Percentiles rank a stretch among this genome's conserved stretches.
Evolutionary conservation across 2,797 vertebrate species (phyloP).

Genomic region (Petrocephalus sullivani): DNA sequence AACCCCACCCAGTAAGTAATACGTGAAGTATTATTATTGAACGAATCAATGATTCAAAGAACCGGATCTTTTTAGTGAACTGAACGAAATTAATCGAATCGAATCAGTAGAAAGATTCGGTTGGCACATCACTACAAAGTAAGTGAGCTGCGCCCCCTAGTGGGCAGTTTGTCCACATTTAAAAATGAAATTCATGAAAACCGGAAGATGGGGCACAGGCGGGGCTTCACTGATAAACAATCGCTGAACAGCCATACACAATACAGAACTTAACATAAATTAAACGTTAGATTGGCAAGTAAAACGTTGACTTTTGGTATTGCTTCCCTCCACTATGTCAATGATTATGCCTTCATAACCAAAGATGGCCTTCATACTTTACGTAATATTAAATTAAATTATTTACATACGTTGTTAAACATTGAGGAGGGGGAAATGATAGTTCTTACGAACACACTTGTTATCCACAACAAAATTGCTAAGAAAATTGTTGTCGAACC

Average conservation of each 20-base stretch:
- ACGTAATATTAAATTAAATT: background rate
- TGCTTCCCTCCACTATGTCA: background rate
- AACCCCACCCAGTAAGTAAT: too few species aligned
- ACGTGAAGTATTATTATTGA: background rate
- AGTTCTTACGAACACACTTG: background rate
- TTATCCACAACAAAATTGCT: background rate
- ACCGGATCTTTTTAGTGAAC: background rate
- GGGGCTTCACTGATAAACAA: background rate
- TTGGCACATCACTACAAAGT: background rate
- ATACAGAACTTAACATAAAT: background rate
- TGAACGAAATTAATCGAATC: background rate
- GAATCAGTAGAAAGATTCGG: background rate
- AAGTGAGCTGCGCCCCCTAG: background rate
- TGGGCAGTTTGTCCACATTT: background rate
- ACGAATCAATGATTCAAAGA: background rate
- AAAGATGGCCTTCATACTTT: background rate
- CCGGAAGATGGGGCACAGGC: background rate
- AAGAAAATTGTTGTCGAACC: background rate
- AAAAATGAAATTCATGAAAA: background rate
- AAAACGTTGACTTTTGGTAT: background rate
- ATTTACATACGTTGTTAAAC: background rate
- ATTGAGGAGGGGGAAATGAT: background rate
- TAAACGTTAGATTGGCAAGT: background rate
- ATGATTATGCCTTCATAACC: background rate
- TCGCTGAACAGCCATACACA: background rate